Evolutionary conservation across 1,140 invertebrate species (phyloP).

Genomic region (Sycophila sp.): DNA sequence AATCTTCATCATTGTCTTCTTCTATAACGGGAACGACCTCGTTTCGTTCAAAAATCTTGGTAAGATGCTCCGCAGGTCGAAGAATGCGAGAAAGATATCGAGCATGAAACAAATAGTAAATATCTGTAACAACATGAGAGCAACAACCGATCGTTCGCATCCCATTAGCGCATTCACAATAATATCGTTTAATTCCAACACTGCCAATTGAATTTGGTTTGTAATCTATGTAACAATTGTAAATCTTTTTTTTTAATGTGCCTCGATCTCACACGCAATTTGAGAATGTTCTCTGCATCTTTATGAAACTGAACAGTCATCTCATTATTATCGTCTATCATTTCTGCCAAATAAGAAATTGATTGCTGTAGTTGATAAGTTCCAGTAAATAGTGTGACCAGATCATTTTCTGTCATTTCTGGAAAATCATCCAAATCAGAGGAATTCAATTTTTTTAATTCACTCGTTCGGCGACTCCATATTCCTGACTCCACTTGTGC

Average conservation of each 20-base stretch:
- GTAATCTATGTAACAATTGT: slow-evolving; percentile 37
- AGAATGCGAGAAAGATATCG: no score
- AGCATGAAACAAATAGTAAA: no score
- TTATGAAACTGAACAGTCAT: slow-evolving; percentile 15
- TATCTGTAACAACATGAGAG: no score
- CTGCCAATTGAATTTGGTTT: slow-evolving; percentile 12
- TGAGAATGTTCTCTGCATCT: slow-evolving; percentile 22
- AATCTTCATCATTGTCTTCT: slow-evolving; percentile 29
- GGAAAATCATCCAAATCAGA: slow-evolving; percentile 34
- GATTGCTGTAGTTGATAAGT: slow-evolving; percentile 35
- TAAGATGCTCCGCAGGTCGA: slow-evolving; percentile 10
- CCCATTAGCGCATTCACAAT: slow-evolving; percentile 34
- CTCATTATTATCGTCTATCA: not conserved
- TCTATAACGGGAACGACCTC: slow-evolving; percentile 30
- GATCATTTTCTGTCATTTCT: slow-evolving; percentile 35
- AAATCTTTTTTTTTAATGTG: slow-evolving; percentile 35
- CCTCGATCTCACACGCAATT: slow-evolving; percentile 28
- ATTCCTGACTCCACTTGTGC: slow-evolving; percentile 34
- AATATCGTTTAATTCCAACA: slow-evolving; percentile 25
- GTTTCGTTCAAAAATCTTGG: slow-evolving; percentile 5
- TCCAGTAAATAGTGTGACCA: slow-evolving; percentile 35
- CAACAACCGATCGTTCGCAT: no score
- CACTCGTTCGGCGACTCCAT: slow-evolving; percentile 32
- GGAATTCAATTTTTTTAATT: no score
- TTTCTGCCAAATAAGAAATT: slow-evolving; percentile 40